Conservation (phyloP, 64 coral and sea anemone genomes). For the Porites lutea region DNA sequence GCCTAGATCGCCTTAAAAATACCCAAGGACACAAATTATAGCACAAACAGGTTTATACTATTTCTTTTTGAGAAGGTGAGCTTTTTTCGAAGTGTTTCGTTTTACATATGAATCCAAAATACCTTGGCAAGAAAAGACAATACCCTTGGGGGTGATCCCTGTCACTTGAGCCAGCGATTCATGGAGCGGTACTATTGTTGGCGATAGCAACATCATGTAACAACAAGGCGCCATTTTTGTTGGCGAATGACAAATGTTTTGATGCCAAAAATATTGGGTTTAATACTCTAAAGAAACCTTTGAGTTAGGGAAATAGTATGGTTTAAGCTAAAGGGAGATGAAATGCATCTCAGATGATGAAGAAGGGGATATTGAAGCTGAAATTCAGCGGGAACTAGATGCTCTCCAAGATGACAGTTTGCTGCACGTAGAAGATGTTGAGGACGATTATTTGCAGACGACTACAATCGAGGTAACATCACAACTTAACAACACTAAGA, state of each 20-base stretch:
- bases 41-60: no score
- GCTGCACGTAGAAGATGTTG: conserved; percentile 47
- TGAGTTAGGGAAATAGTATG: neutral
- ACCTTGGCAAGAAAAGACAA: no score
- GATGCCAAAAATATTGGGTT: neutral
- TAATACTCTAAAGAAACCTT: neutral
- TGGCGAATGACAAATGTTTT: neutral
- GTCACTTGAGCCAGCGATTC: neutral
- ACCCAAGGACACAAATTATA: no score
- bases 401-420: conserved; percentile 52
- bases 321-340: conserved; percentile 16
- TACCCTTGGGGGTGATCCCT: neutral
- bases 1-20: no score
- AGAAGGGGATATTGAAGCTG: conserved; percentile 71
- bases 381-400: conserved; percentile 73
- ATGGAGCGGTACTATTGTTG: neutral
- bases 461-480: conserved; percentile 14
- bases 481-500: neutral
- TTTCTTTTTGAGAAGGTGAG: no score
- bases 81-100: no score
- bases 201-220: neutral
- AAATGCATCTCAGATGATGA: conserved; percentile 64
- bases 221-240: neutral
- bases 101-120: no score
- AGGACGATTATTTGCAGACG: neutral